phyloP scores from a whole-genome alignment of 1,140 invertebrate genomes.

The Manduca sexta region DNA sequence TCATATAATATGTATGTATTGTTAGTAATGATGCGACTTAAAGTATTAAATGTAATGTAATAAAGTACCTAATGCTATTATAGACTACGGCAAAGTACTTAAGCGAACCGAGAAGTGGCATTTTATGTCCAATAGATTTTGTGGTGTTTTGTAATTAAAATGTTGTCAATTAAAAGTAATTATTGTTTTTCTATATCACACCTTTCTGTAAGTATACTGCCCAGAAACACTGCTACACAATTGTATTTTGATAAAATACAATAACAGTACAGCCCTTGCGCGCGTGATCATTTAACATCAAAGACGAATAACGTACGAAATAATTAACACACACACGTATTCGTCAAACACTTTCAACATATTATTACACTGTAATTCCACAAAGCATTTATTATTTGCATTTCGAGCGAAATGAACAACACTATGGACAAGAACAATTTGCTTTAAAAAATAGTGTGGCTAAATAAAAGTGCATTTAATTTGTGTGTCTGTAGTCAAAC shows the following conservation, averaged over 20 bases:
- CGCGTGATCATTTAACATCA: no score
- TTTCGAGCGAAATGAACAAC: no score
- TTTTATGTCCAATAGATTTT: slow-evolving; percentile 69
- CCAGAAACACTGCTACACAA: no score
- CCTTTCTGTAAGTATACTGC: not conserved
- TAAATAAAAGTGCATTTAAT: slow-evolving; percentile 3
- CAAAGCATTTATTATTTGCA: no score
- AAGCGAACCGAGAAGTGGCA: slow-evolving; percentile 60
- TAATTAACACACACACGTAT: no score
- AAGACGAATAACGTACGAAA: no score
- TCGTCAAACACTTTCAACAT: no score
- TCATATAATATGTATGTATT: slow-evolving; percentile 52
- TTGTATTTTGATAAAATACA: no score
- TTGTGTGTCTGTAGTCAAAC: slow-evolving; percentile 23
- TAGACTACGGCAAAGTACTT: slow-evolving; percentile 64
- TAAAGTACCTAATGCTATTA: slow-evolving; percentile 56
- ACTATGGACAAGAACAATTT: no score
- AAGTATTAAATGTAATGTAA: slow-evolving; percentile 53
- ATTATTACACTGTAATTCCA: no score
- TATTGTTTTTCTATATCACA: slow-evolving; percentile 29
- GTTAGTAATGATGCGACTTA: slow-evolving; percentile 62
- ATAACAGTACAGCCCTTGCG: no score
- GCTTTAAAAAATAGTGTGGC: not conserved
- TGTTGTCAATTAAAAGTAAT: slow-evolving; percentile 68
- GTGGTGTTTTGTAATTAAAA: slow-evolving; percentile 74